phyloP scores from a whole-genome alignment of 2,888 invertebrate genomes.

The Melipona beecheii region DNA sequence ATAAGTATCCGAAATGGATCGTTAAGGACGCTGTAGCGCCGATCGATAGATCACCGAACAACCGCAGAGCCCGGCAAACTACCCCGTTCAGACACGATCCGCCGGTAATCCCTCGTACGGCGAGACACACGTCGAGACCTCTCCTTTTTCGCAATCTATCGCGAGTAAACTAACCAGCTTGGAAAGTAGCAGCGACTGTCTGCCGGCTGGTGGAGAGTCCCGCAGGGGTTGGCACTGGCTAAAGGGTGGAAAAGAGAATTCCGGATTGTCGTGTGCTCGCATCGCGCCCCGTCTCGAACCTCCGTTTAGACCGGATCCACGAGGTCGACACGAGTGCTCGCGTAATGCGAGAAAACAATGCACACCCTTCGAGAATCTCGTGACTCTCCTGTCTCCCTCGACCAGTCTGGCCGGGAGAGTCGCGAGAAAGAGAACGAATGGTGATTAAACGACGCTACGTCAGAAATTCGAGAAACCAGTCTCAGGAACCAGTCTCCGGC shows the following conservation, averaged over 20 bases:
- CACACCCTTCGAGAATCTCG: constrained; percentile 31
- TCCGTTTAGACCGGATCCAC: constrained; percentile 60
- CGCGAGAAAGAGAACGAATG: too few species aligned
- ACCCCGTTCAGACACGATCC: constrained; percentile 15
- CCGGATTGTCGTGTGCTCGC: constrained; percentile 59
- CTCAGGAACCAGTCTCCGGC: neutral
- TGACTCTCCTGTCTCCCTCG: constrained; percentile 5
- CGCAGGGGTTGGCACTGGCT: constrained; percentile 62
- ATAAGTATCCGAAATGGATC: too few species aligned
- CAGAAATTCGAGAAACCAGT: constrained; percentile 18
- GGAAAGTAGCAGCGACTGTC: constrained; percentile 31
- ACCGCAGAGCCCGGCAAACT: constrained; percentile 31
- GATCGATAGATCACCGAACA: neutral
- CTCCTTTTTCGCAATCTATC: constrained; percentile 59
- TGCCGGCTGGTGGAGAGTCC: constrained; percentile 38
- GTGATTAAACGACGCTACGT: neutral
- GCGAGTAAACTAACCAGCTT: constrained; percentile 56
- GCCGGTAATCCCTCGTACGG: constrained; percentile 36
- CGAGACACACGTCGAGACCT: constrained; percentile 38
- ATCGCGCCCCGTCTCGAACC: constrained; percentile 51
- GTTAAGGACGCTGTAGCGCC: neutral
- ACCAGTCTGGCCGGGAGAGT: neutral
- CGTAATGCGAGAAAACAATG: constrained; percentile 51
- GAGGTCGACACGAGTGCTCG: constrained; percentile 54
- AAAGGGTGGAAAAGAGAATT: constrained; percentile 66